Evolutionary conservation across 2,113 vertebrate genomes (phyloP), one percentile per base, ranked within the genome.

Genomic region (Hippocampus mohnikei): DNA sequence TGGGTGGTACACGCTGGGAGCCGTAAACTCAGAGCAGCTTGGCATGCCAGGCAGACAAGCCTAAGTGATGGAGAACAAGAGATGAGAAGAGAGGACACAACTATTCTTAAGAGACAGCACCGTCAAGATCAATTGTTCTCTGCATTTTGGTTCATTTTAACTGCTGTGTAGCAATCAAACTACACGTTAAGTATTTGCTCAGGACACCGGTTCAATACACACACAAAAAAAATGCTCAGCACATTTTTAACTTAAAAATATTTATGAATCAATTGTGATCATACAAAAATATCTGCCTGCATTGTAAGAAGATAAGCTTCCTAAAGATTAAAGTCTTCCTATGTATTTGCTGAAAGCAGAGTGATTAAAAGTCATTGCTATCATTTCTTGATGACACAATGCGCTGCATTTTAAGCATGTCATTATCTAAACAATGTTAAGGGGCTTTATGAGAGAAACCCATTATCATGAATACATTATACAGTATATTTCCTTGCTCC

Each of bases 11-110:
- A 97, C 91, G 81, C 97, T 99, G 76, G 97, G 93, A 52, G 97
- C 94, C 46, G 95, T 98, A 77, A 98, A 98, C 88, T 99, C 97
- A 55, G 95, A 94, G 81, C 97, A 99, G 87, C 97, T 99, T 0
- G 97, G 95, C 96, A 98, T 98, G 73, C 97, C 95, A 44, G 97
- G 97, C 76, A 98, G 93, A 83, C 97, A 99, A 81, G 97, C 95
- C 97, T 99, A 82, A 92, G 79, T 66, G 84, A 88, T 76, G 23
- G 42, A 65, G 1, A 44, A 11, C 16, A 15, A 64, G n/a, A 42
- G 41, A 16, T 44, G 13, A 25, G 3, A 46, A 65, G 9, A 27
- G 7, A 33, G 5, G 25, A 25, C 40, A n/a, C 12, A 3, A 5
- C 3, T 62, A n/a, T 42, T 59, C 56, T 29, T 16, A 6, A n/a